Conservation (phyloP, 37 sponge, comb jelly and placozoan genomes). For the Bolinopsis microptera region DNA sequence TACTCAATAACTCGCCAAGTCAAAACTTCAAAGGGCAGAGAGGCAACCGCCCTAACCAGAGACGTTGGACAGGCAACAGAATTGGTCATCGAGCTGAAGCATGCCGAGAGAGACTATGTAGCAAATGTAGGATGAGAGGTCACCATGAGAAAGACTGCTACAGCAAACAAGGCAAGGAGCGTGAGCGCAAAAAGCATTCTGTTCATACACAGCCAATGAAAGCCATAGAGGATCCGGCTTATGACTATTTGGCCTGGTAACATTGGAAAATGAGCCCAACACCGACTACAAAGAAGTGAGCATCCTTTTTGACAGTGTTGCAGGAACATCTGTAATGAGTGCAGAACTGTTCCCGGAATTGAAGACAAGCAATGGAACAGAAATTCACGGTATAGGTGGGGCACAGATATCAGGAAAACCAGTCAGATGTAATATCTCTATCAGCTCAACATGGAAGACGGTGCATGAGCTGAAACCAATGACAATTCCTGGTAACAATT, state of each 20-base stretch:
- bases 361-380: neutral
- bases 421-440: too few species aligned
- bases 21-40: neutral
- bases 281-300: neutral
- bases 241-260: neutral
- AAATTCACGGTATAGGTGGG: too few species aligned
- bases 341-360: neutral
- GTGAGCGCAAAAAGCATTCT: neutral
- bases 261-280: neutral
- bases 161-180: neutral
- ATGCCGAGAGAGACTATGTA: neutral
- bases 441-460: too few species aligned
- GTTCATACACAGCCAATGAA: neutral
- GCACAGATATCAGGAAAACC: too few species aligned
- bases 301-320: neutral
- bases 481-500: too few species aligned
- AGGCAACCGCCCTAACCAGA: neutral
- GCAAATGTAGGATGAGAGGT: neutral
- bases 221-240: too few species aligned
- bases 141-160: neutral
- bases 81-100: neutral
- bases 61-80: neutral
- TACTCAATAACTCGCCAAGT: too few species aligned
- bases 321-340: neutral
- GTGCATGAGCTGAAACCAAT: too few species aligned